A percentile compares a stretch with the other conserved stretches of the same genome.
These are phyloP conservation scores for Clostera curtula DNA, from an alignment of 2,888 invertebrate species.

Conservation along the genomic window DNA sequence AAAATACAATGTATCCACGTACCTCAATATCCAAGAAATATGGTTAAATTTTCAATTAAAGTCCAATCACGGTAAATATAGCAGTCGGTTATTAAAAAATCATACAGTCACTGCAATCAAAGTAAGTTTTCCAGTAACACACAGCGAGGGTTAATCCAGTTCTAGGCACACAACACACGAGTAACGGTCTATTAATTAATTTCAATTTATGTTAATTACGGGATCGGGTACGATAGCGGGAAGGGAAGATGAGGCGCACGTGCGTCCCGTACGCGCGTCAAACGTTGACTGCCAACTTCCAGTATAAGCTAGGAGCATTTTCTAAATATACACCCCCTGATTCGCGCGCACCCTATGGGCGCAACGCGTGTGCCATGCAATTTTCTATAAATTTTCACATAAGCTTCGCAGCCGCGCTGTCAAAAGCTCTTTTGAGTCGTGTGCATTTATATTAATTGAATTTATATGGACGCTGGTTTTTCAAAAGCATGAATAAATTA, in stretches of 20 bases:
- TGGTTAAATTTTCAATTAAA: slow-evolving; percentile 34
- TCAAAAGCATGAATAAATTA: slow-evolving; percentile 16
- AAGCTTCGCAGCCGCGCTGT: slow-evolving; percentile 66
- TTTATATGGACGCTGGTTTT: slow-evolving; percentile 41
- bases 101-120: slow-evolving; percentile 27
- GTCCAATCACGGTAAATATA: slow-evolving; percentile 38
- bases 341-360: slow-evolving; percentile 56
- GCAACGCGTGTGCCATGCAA: slow-evolving; percentile 66
- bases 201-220: slow-evolving; percentile 54
- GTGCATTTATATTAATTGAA: slow-evolving; percentile 57
- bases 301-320: slow-evolving; percentile 47
- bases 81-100: slow-evolving; percentile 31
- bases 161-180: slow-evolving; percentile 48
- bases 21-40: slow-evolving; percentile 43
- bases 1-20: slow-evolving; percentile 25
- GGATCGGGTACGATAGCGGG: slow-evolving; percentile 49
- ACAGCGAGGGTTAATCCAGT: slow-evolving; percentile 52
- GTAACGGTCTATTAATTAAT: slow-evolving; percentile 39
- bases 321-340: slow-evolving; percentile 71
- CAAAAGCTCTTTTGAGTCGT: slow-evolving; percentile 65
- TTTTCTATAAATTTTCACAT: slow-evolving; percentile 73
- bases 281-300: slow-evolving; percentile 57
- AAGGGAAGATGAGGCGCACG: too few relatives aligned
- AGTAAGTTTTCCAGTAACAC: slow-evolving; percentile 30
- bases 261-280: slow-evolving; percentile 44